A percentile compares a stretch with the other conserved stretches of the same genome.
phyloP scores from a whole-genome alignment of 53 echinoderm and acorn worm genomes.

The Pentamera pediparva region DNA sequence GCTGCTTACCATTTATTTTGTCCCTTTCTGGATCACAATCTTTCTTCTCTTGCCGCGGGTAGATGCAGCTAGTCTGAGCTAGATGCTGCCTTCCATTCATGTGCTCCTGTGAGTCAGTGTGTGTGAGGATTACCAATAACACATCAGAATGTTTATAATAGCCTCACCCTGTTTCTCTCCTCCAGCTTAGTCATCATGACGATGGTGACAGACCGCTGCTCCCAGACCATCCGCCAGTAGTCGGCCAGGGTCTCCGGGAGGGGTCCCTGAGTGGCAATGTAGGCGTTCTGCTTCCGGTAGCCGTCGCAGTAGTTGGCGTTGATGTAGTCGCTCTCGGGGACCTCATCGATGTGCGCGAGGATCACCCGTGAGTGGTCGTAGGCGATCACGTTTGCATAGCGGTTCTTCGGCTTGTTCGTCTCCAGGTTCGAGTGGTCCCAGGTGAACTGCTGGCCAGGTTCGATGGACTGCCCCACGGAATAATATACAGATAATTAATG shows the following conservation, averaged over 20 bases:
- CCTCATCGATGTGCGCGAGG: constrained; percentile 69
- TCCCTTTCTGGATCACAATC: too few relatives aligned
- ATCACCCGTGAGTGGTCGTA: constrained; percentile 97
- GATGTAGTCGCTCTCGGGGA: constrained; percentile 95
- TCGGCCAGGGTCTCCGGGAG: constrained; percentile 92
- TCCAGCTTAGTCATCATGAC: constrained; percentile 99
- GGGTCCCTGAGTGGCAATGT: constrained; percentile 95
- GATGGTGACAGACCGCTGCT: constrained; percentile 81
- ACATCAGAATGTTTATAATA: too few relatives aligned
- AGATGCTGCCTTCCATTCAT: too few relatives aligned
- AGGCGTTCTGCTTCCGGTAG: constrained; percentile 94
- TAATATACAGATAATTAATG: too few relatives aligned
- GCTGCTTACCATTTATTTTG: too few relatives aligned
- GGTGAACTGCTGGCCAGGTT: constrained; percentile 98
- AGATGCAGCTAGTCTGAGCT: too few relatives aligned
- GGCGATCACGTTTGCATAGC: constrained; percentile 98
- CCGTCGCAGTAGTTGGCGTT: constrained; percentile 99
- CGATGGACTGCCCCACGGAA: constrained; percentile 63
- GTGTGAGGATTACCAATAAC: too few relatives aligned
- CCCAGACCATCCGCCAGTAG: constrained; percentile 99
- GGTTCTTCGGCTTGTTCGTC: constrained; percentile 96
- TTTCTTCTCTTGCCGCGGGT: too few relatives aligned
- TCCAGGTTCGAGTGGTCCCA: constrained; percentile 99
- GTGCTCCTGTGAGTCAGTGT: too few relatives aligned
- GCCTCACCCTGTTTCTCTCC: constrained; percentile 81